phyloP scores from a whole-genome alignment of 1,140 invertebrate genomes.

The Medauroidea extradentata region DNA sequence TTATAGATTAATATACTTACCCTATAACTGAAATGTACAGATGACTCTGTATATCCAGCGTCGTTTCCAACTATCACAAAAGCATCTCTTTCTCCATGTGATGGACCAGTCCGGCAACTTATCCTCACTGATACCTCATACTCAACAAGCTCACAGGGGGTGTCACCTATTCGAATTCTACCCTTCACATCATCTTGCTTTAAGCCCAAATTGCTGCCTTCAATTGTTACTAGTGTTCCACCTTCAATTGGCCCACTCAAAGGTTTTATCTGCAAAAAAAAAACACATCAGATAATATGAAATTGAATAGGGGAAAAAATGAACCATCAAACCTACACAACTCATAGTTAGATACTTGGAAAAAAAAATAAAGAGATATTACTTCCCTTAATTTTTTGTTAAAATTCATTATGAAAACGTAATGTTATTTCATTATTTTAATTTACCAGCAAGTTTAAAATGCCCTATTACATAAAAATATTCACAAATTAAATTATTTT shows the following conservation, averaged over 20 bases:
- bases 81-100: conserved; percentile 62
- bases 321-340: too few relatives aligned
- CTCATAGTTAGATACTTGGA: too few relatives aligned
- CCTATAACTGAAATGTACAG: conserved; percentile 86
- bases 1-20: conserved; percentile 28
- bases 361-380: too few relatives aligned
- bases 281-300: too few relatives aligned
- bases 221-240: conserved; percentile 91
- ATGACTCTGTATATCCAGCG: conserved; percentile 81
- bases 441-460: too few relatives aligned
- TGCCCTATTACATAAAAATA: too few relatives aligned
- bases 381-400: too few relatives aligned
- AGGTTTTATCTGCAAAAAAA: conserved; percentile 70
- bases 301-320: too few relatives aligned
- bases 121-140: conserved; percentile 91
- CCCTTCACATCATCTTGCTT: conserved; percentile 84
- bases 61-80: conserved; percentile 85
- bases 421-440: too few relatives aligned
- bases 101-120: conserved; percentile 78
- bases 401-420: too few relatives aligned
- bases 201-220: conserved; percentile 92
- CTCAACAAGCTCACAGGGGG: conserved; percentile 80
- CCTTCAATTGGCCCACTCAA: conserved; percentile 92
- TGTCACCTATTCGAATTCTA: conserved; percentile 86
- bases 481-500: too few relatives aligned